Evolutionary conservation across 1,140 invertebrate species (phyloP).

Genomic region (Bursaphelenchus mucronatus): DNA sequence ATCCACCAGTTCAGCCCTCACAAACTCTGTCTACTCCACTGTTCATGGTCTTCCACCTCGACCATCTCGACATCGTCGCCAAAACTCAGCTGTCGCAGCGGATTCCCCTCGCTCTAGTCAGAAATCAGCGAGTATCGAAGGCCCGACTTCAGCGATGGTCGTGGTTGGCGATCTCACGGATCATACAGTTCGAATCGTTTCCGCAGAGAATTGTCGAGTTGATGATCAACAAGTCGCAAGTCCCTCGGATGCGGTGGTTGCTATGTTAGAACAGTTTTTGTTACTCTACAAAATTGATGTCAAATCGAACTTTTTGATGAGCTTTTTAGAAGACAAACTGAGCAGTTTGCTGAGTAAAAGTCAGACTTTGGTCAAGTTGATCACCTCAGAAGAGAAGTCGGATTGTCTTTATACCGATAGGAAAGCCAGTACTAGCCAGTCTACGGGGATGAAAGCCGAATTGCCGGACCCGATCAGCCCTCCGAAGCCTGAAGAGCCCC

Average conservation of each 20-base stretch:
- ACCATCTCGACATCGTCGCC: conserved; percentile 19
- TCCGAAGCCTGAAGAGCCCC: no score
- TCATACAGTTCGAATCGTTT: neutral
- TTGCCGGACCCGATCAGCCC: no score
- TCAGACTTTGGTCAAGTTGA: conserved; percentile 15
- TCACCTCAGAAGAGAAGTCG: neutral
- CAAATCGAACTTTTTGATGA: conserved; percentile 11
- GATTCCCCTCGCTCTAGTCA: no score
- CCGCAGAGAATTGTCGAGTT: neutral
- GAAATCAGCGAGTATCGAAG: no score
- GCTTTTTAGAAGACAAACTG: conserved; percentile 12
- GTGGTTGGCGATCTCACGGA: conserved; percentile 1
- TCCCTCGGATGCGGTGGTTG: conserved; percentile 2
- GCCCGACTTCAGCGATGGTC: neutral
- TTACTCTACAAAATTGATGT: neutral
- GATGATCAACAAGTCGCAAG: neutral
- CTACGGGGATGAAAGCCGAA: no score
- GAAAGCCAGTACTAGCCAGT: no score
- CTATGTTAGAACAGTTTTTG: conserved; percentile 17
- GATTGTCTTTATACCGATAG: no score
- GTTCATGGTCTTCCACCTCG: neutral
- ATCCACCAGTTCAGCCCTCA: conserved; percentile 5
- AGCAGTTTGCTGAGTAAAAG: neutral
- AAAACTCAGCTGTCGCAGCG: conserved; percentile 5
- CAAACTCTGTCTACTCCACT: no score